phyloP scores from a whole-genome alignment of 2,888 invertebrate species.

The Barypeithes pellucidus region DNA sequence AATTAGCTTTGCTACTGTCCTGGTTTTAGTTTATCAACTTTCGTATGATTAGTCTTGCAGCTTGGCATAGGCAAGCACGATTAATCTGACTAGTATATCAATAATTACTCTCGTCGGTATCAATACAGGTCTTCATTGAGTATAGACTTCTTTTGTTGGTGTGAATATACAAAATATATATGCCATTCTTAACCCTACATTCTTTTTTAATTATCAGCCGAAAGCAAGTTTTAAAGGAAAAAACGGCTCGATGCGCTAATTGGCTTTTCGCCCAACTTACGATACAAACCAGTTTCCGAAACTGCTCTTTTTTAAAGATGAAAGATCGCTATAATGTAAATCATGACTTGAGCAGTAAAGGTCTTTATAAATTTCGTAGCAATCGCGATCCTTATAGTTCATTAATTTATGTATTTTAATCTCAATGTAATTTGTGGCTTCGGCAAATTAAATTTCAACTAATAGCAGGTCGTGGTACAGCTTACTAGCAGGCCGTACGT shows the following conservation, averaged over 20 bases:
- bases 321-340: constrained; percentile 29
- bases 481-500: neutral
- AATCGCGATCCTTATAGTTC: constrained; percentile 27
- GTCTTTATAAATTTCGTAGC: constrained; percentile 24
- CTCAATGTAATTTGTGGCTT: constrained; percentile 25
- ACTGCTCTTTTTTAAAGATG: constrained; percentile 13
- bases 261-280: constrained; percentile 10
- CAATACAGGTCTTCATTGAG: too few species aligned
- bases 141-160: too few species aligned
- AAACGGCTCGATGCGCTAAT: neutral
- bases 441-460: constrained; percentile 6
- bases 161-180: too few species aligned
- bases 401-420: constrained; percentile 6
- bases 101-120: too few species aligned
- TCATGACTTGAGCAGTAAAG: constrained; percentile 31
- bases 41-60: too few species aligned
- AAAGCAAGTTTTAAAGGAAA: too few species aligned
- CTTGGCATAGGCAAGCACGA: too few species aligned
- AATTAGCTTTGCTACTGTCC: too few species aligned
- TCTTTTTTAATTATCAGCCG: too few species aligned
- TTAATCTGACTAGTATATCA: too few species aligned
- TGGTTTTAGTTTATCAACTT: too few species aligned
- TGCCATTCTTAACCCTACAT: too few species aligned
- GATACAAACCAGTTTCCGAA: constrained; percentile 27
- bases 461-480: neutral